Evolutionary conservation across 2,113 vertebrate species (phyloP).

Genomic region (Ochotona princeps): DNA sequence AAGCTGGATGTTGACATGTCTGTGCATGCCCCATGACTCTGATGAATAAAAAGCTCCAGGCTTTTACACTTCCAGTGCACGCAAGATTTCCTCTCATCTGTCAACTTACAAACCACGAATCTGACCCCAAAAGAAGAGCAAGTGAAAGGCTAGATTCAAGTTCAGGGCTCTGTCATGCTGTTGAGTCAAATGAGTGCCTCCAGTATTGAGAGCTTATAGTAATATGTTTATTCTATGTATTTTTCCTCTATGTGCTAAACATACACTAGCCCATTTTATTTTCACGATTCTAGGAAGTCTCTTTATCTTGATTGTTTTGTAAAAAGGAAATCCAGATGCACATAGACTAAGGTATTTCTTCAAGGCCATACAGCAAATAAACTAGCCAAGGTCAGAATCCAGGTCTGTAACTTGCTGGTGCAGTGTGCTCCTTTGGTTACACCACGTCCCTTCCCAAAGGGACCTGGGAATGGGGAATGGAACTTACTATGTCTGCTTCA

Average conservation of each 20-base stretch:
- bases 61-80: slow-evolving; percentile 36
- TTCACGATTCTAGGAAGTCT: background rate
- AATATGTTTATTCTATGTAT: slow-evolving; percentile 64
- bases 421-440: background rate
- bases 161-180: slow-evolving; percentile 67
- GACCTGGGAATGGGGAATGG: background rate
- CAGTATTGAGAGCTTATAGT: slow-evolving; percentile 70
- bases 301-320: background rate
- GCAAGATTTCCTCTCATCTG: slow-evolving; percentile 57
- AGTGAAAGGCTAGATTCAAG: slow-evolving; percentile 70
- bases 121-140: slow-evolving; percentile 68
- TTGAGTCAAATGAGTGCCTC: slow-evolving; percentile 65
- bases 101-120: slow-evolving; percentile 70
- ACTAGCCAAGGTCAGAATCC: background rate
- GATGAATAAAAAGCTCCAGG: slow-evolving; percentile 68
- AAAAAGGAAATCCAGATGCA: background rate
- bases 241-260: background rate
- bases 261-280: background rate
- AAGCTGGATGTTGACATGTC: background rate
- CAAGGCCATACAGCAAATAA: background rate
- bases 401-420: background rate
- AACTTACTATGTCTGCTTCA: background rate
- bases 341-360: background rate
- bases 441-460: background rate
- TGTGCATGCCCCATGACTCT: background rate